Conservation (phyloP, 2,888 invertebrate species). For the Amitus sp. region DNA sequence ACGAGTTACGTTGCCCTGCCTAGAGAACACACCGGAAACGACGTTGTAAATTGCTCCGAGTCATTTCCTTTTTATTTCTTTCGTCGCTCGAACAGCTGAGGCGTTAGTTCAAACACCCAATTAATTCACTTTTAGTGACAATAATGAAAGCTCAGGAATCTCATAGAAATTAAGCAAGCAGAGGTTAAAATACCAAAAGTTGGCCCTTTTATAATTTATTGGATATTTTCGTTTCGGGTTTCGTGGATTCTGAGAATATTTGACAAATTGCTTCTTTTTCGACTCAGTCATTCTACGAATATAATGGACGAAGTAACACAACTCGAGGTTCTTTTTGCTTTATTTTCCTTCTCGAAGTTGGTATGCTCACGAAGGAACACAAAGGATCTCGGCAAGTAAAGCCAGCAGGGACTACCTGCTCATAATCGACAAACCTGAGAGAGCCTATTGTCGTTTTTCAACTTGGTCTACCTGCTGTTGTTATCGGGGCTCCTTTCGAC, state of each 20-base stretch:
- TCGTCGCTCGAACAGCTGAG: not conserved
- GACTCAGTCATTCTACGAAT: slow-evolving; percentile 2
- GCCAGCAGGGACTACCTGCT: slow-evolving; percentile 38
- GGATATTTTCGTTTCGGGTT: too few species aligned
- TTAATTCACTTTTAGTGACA: not conserved
- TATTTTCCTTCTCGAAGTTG: too few species aligned
- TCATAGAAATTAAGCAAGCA: too few species aligned
- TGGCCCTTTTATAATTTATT: too few species aligned
- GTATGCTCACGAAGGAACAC: slow-evolving; percentile 22
- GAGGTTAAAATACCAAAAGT: too few species aligned
- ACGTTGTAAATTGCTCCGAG: not conserved
- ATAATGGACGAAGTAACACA: slow-evolving; percentile 23
- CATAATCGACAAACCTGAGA: slow-evolving; percentile 39
- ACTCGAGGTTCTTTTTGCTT: slow-evolving; percentile 26
- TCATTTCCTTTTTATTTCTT: slow-evolving; percentile 1
- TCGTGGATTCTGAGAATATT: not conserved
- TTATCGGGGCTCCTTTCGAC: slow-evolving; percentile 41
- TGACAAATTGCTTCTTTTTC: slow-evolving; percentile 2
- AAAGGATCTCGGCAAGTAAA: slow-evolving; percentile 16
- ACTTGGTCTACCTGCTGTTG: slow-evolving; percentile 48
- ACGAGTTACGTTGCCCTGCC: not conserved
- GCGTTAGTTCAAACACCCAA: not conserved
- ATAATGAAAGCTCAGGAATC: too few species aligned
- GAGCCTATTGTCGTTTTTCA: slow-evolving; percentile 39
- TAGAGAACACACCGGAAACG: not conserved